Evolutionary conservation across 2,888 invertebrate species (phyloP).

Genomic region (Trissolcus brochymenae): DNA sequence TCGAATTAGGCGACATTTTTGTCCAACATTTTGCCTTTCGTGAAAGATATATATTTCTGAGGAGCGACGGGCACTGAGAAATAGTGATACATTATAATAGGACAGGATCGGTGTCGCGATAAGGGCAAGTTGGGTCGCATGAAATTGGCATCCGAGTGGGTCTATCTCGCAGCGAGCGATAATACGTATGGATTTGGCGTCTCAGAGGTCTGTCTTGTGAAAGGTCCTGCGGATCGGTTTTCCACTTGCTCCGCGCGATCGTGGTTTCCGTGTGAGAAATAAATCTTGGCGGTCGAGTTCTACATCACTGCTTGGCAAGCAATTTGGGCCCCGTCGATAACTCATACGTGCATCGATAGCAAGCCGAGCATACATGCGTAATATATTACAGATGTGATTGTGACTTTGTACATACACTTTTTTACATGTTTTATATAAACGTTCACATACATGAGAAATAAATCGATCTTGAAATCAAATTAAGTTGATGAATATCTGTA

Average conservation of each 20-base stretch:
- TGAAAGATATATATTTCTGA: constrained; percentile 22
- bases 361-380: constrained; percentile 63
- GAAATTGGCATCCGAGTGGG: constrained; percentile 65
- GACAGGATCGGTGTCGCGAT: constrained; percentile 55
- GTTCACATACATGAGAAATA: too few relatives aligned
- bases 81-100: constrained; percentile 51
- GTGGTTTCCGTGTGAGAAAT: constrained; percentile 66
- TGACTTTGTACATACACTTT: too few relatives aligned
- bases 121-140: constrained; percentile 61
- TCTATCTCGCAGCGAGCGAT: constrained; percentile 60
- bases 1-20: constrained; percentile 15
- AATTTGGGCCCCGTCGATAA: constrained; percentile 75
- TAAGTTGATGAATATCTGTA: too few relatives aligned
- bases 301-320: constrained; percentile 76
- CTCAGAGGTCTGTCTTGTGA: constrained; percentile 47
- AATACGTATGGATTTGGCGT: constrained; percentile 62
- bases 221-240: constrained; percentile 51
- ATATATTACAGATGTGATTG: constrained; percentile 58
- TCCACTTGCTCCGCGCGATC: constrained; percentile 41
- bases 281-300: constrained; percentile 73
- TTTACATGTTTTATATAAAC: too few relatives aligned
- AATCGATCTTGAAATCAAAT: too few relatives aligned
- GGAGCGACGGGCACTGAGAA: constrained; percentile 35
- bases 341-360: constrained; percentile 75
- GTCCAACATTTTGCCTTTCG: too few relatives aligned